Conservation (phyloP, 2,113 vertebrate genomes). For the Campylorhamphus procurvoides region DNA sequence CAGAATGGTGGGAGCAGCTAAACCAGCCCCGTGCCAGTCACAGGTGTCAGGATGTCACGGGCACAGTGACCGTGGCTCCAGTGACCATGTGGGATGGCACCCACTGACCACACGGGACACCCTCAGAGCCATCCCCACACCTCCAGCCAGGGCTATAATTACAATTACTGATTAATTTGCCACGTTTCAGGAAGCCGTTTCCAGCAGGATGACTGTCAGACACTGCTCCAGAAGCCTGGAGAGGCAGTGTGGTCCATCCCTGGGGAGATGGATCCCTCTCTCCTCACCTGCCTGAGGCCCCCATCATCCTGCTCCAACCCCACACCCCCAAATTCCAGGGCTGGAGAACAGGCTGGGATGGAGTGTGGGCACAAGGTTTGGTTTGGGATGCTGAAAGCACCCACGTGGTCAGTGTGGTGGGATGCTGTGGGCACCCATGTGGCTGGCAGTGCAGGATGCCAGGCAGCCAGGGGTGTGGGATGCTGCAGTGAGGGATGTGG, state of each 20-base stretch:
- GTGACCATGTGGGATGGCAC: fast-evolving
- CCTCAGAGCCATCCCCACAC: fast-evolving
- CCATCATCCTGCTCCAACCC: fast-evolving
- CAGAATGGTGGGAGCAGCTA: fast-evolving
- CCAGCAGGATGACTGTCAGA: background rate
- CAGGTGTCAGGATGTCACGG: background rate
- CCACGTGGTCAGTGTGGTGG: fast-evolving
- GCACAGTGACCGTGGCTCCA: fast-evolving
- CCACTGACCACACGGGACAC: fast-evolving
- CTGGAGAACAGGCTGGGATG: fast-evolving
- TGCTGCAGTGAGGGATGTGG: background rate
- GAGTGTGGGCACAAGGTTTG: fast-evolving
- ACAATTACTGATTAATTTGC: background rate
- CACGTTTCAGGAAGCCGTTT: background rate
- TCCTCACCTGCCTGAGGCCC: fast-evolving
- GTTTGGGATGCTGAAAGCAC: background rate
- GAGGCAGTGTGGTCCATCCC: background rate
- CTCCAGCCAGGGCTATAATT: background rate
- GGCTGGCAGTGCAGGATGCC: background rate
- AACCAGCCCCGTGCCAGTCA: fast-evolving
- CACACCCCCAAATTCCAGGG: fast-evolving
- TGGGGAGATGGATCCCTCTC: background rate
- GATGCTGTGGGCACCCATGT: background rate
- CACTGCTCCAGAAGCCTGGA: fast-evolving
- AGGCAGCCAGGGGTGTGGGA: background rate